Evolutionary conservation across 2,888 invertebrate genomes (phyloP).

Genomic region (Drosophila formosana): DNA sequence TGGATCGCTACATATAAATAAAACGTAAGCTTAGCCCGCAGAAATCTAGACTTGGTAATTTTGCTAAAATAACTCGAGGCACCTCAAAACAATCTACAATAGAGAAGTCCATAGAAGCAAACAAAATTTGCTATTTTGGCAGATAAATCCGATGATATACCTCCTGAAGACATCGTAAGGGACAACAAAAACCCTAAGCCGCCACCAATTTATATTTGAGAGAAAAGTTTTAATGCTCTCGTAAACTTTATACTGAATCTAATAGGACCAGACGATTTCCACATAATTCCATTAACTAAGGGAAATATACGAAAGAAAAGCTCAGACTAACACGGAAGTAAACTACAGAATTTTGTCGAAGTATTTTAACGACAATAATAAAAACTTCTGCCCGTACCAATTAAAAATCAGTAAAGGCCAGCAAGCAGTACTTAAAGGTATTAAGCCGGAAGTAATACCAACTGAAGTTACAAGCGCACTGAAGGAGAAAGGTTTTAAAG

Average conservation of each 20-base stretch:
- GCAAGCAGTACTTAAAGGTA: background rate
- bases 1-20: constrained; percentile 1
- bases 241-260: background rate
- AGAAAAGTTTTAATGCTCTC: background rate
- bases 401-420: background rate
- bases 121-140: background rate
- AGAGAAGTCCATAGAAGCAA: background rate
- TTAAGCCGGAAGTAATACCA: background rate
- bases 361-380: background rate
- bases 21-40: constrained; percentile 2
- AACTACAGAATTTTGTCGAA: constrained; percentile 2
- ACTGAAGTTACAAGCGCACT: background rate
- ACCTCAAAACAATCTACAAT: background rate
- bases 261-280: background rate
- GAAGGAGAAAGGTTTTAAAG: background rate
- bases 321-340: background rate
- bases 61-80: too few relatives aligned
- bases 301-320: background rate
- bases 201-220: background rate
- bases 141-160: background rate
- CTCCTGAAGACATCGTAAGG: background rate
- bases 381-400: too few relatives aligned
- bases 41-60: background rate
- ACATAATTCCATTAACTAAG: background rate
- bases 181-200: background rate